Evolutionary conservation across 2,113 vertebrate species (phyloP).

Genomic region (Raja brachyura): DNA sequence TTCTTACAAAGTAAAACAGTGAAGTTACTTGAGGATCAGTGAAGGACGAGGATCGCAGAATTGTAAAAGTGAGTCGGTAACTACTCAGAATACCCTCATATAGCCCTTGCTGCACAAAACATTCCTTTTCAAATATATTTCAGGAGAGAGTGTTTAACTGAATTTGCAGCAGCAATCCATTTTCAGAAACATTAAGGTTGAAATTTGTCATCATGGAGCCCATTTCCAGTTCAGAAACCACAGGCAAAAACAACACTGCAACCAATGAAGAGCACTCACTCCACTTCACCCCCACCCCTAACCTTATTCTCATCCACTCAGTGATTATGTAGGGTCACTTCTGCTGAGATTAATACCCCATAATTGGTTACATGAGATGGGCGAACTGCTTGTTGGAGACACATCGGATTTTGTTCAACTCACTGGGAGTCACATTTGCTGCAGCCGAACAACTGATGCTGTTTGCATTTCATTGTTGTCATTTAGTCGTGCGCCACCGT

Average conservation of each 20-base stretch:
- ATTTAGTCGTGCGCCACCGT: neutral
- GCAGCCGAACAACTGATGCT: neutral
- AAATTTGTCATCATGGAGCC: neutral
- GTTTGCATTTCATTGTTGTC: neutral
- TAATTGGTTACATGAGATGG: neutral
- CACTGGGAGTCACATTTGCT: neutral
- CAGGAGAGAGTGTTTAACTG: neutral
- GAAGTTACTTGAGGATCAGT: too few species aligned
- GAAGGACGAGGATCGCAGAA: too few species aligned
- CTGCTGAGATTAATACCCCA: neutral
- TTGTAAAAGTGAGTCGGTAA: neutral
- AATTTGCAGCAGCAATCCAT: neutral
- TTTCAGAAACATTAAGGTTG: neutral
- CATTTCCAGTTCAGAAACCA: neutral
- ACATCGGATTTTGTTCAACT: neutral
- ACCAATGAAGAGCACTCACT: neutral
- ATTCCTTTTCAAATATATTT: neutral
- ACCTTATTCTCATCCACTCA: neutral
- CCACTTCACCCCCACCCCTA: neutral
- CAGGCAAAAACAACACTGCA: neutral
- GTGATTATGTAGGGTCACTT: neutral
- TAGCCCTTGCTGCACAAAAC: neutral
- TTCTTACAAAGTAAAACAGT: too few species aligned
- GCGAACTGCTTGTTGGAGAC: neutral
- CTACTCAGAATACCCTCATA: neutral